phyloP scores from a whole-genome alignment of 1,140 invertebrate genomes.

The Bemisia tabaci region DNA sequence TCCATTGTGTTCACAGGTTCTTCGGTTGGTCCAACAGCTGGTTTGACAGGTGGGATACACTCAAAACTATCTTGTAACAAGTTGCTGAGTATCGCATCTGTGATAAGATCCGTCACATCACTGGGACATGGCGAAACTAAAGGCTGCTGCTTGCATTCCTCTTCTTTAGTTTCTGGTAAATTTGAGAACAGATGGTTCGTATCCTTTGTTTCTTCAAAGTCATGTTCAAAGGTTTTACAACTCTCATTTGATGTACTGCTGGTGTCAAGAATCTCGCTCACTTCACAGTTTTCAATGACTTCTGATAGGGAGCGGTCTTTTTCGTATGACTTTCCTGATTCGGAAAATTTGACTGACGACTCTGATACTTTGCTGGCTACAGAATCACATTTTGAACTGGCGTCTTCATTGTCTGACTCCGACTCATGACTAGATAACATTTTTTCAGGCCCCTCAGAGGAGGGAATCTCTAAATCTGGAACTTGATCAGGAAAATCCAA shows the following conservation, averaged over 20 bases:
- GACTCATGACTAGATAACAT: too few species aligned
- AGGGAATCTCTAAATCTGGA: too few species aligned
- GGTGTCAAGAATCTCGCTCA: background rate
- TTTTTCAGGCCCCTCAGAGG: too few species aligned
- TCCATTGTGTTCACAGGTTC: background rate
- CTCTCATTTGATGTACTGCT: background rate
- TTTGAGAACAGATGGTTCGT: background rate
- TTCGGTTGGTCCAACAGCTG: background rate
- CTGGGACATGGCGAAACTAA: too few species aligned
- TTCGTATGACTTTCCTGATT: background rate
- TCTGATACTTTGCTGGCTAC: background rate
- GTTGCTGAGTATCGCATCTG: slow-evolving; percentile 11
- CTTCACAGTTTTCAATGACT: slow-evolving; percentile 1
- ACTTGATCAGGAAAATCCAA: too few species aligned
- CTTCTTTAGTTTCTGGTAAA: background rate
- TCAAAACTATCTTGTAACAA: slow-evolving; percentile 12
- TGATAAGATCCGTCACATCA: slow-evolving; percentile 9
- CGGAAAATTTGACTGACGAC: background rate
- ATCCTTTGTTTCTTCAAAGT: background rate
- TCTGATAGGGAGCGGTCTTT: background rate
- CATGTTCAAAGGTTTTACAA: background rate
- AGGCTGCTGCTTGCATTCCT: background rate
- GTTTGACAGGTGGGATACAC: slow-evolving; percentile 1
- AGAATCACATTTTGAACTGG: slow-evolving; percentile 1
- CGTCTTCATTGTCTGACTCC: background rate